Percentiles rank a stretch among this genome's conserved stretches.
Evolutionary conservation across 2,888 invertebrate genomes (phyloP).

Genomic region (Byasa hedistus): DNA sequence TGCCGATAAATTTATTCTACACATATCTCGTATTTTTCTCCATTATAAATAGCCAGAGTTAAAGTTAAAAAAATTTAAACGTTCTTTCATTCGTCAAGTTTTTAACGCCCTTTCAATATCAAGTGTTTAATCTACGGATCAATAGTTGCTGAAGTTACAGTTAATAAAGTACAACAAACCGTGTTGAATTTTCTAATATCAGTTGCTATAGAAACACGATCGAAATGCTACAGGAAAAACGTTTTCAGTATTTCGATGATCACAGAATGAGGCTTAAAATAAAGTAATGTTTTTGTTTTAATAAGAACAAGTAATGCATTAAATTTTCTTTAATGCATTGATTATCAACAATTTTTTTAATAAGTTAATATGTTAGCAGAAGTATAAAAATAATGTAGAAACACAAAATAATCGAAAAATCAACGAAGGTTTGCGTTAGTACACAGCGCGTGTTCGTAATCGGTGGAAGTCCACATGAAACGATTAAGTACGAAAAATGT

Average conservation of each 20-base stretch:
- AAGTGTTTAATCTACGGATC: background rate
- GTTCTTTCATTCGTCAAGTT: background rate
- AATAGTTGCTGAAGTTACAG: background rate
- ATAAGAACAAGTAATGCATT: background rate
- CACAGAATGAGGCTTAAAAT: background rate
- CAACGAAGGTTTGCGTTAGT: slow-evolving; percentile 13
- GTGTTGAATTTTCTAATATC: background rate
- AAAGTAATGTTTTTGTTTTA: background rate
- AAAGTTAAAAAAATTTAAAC: no score
- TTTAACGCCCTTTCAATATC: background rate
- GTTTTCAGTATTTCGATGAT: slow-evolving; percentile 1
- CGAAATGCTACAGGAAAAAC: background rate
- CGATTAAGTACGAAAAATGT: background rate
- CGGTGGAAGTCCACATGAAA: slow-evolving; percentile 5
- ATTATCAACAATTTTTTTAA: background rate
- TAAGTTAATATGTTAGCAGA: background rate
- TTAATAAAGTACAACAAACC: slow-evolving; percentile 1
- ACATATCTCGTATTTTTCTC: no score
- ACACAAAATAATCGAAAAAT: background rate
- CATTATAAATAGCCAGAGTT: no score
- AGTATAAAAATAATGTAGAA: background rate
- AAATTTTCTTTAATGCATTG: background rate
- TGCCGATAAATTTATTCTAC: no score
- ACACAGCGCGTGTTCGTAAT: slow-evolving; percentile 11
- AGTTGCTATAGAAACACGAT: slow-evolving; percentile 14